Base-by-base conservation (phyloP, 2,113 vertebrate species). In the Periophthalmodon schlosseri region DNA sequence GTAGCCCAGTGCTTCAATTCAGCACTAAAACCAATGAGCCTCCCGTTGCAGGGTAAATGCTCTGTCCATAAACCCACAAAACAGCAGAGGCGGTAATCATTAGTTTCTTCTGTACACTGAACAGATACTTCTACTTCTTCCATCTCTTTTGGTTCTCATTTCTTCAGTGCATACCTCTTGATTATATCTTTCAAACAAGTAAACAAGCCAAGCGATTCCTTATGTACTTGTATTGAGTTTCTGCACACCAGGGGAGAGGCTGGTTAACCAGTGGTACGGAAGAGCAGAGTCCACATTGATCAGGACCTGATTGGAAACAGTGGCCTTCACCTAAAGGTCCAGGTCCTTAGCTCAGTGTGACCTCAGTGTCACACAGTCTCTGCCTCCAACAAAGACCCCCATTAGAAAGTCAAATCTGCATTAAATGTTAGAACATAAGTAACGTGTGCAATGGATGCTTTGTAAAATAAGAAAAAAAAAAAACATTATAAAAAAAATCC, bases 221-320 rank as follows among this genome's bases (percentile, higher is more conserved):
- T 64, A 34, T 4, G 69, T 34, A 61, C 8, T 39, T 64, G 64
- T 73, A 34, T 20, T 68, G 65, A 80, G 58, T 76, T 68, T 68
- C 73, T 54, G 49, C 14, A 56, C 23, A 23, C 4, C 39, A 34
- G 47, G 28, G 50, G 72, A 75, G 20, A 68, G 67, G 39, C 65
- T 70, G 47, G 65, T 14, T 13, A 28, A 46, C 39, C 69, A 74
- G 61, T 73, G 39, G 73, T 64, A 46, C 23, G n/a, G 68, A 63
- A 72, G 70, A 44, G 57, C 14, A 24, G 58, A 39, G 54, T 33
- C 20, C 21, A 44, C 52, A 77, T 83, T 28, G 16, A 80, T 77
- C 47, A 20, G 8, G 21, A 20, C 70, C 24, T 61, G 76, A 69
- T 68, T 72, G 63, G 70, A 34, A 57, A 69, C 63, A 33, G 49